Base-by-base conservation (phyloP, 1,140 invertebrate species). In the Meloidogyne floridensis region DNA sequence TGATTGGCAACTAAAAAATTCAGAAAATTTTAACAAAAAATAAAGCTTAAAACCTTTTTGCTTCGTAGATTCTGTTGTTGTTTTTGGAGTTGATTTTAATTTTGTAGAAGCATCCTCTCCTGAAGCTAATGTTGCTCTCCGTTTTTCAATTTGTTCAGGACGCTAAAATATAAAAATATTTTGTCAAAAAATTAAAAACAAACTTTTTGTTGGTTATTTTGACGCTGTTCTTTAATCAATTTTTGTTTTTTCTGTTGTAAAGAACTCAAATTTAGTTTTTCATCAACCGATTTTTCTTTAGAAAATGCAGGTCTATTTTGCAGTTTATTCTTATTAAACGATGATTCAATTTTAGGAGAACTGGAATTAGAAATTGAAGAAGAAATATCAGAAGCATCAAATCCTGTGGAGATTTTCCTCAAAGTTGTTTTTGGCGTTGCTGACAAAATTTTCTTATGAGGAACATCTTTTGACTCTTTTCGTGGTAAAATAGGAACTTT, bases 101-200 rank as follows among this genome's bases (percentile, higher is more conserved):
- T 65, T 65, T n/a, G 3, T 65, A n/a, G 7, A 65, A 18, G 7
- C n/a, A 65, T 65, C 59, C 7, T 65, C 59, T 7, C 59, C 59
- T 5, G 59, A 65, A 6, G 59, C 59, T 65, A 65, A 5, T 65
- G 59, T 65, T 65, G n/a, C 15, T 18, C 59, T 65, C 7, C 59
- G 59, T n/a, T 65, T 65, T 18, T 65, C 15, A 65, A 65, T 65
- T n/a, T 4, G 59, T 65, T 65, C 59, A n/a, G 59, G 59, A 65
- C 59, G n/a, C 59, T 65, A 65, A 65, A 59, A 65, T 65, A 65
- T 65, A 18, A 65, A 65, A 65, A 65, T n/a, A 65, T 65, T 32
- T 7, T n/a, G 59, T 6, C 15, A 65, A 54, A n/a, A 7, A 11
- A 59, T 15, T 59, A 13, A n/a, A 6, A 65, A 65, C 59, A n/a